Evolutionary conservation across 92 coral and sea anemone genomes (phyloP), one percentile per base, ranked within the genome.

Genomic region (Porites divaricata): DNA sequence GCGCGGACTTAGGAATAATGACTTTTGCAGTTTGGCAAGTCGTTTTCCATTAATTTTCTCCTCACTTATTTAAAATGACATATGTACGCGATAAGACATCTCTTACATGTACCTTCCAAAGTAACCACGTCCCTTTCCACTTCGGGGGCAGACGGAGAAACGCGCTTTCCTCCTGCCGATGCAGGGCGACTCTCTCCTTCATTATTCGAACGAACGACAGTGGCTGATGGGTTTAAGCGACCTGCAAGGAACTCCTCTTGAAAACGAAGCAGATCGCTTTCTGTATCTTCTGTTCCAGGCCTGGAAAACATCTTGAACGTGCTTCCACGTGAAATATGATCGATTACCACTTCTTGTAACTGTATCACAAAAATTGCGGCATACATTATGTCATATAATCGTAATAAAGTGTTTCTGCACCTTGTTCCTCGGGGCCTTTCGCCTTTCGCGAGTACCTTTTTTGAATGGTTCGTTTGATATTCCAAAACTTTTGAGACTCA

Each of bases 281-380:
- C 99, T 56, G 98, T 88, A 10, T 97, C 99, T 63, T 89, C 88
- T 24, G 88, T 67, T 62, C 91, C 94, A 19, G 99, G 99, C 70
- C 99, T 87, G 6, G 93, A 88, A 79, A 90, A 86, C 99, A 97
- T 97, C 20, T 11, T 2, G 10, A 16, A 8, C 23, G 65, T 20
- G 65, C 17, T 61, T 61, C 19, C 7, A n/a, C 2, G 20, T 1
- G 17, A 6, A 12, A 16, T 8, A 21, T 8, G 65, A 61, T 1
- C 20, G 10, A 21, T 21, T 61, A 35, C 45, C 45, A 0, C 0
- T 35, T 35, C 45, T 0, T 35, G 45, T 35, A 35, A 35, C 45
- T 35, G 5, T 35, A 35, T 35, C 45, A 35, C 45, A 35, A 35
- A 35, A 35, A 35, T 35, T 4, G 5, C 45, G 0, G 45, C 45